Evolutionary conservation across 2,113 vertebrate species (phyloP).

Genomic region (Lota lota): DNA sequence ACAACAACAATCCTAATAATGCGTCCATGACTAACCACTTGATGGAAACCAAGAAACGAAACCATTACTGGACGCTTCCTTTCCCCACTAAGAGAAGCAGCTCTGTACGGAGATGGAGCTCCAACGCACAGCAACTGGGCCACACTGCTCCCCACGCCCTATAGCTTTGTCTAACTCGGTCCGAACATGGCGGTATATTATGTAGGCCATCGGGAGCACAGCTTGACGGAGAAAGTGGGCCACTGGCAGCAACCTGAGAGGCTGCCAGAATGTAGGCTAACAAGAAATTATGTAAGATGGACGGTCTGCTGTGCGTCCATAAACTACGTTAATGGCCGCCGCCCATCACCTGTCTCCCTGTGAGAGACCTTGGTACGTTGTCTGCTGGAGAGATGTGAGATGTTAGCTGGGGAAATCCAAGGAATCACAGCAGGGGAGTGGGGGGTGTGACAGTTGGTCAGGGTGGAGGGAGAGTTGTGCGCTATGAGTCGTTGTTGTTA

Average conservation of each 20-base stretch:
- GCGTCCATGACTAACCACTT: no score
- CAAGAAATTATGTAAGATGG: conserved; percentile 56
- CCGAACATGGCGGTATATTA: conserved; percentile 35
- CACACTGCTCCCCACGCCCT: conserved; percentile 35
- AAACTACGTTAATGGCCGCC: conserved; percentile 17
- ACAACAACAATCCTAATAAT: no score
- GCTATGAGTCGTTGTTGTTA: no score
- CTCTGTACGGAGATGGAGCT: no score
- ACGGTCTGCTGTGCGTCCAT: conserved; percentile 24
- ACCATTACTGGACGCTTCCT: no score
- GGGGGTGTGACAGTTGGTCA: no score
- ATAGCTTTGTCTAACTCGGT: conserved; percentile 53
- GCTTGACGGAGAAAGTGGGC: conserved; percentile 55
- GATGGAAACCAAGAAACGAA: no score
- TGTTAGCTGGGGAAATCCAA: no score
- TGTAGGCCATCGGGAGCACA: conserved; percentile 57
- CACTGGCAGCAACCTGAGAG: conserved; percentile 63
- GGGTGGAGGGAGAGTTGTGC: no score
- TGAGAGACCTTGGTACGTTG: not conserved
- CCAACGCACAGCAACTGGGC: conserved; percentile 30
- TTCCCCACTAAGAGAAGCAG: no score
- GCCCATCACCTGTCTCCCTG: not conserved
- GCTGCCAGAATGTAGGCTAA: conserved; percentile 64
- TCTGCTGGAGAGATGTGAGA: no score
- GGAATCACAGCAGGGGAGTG: no score